phyloP scores from a whole-genome alignment of 2,797 vertebrate genomes.

The Agapornis canus region DNA sequence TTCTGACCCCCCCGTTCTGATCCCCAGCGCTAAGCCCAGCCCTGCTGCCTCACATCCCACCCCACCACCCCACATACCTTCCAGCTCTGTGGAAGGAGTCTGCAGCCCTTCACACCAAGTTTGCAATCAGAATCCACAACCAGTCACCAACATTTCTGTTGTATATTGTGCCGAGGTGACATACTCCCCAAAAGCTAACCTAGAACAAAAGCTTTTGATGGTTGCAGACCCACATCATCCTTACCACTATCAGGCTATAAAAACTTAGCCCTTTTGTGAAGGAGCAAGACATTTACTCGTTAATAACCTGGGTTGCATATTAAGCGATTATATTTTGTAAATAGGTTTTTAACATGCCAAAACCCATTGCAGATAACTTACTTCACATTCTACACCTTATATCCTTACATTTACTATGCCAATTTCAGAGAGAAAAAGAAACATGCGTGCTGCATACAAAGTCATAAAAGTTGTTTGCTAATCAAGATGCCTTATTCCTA shows the following conservation, averaged over 20 bases:
- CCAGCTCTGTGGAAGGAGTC: fast-evolving
- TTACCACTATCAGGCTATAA: fast-evolving
- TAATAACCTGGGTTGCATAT: fast-evolving
- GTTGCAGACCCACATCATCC: background rate
- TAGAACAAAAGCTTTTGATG: fast-evolving
- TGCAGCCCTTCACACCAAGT: fast-evolving
- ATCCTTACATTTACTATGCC: background rate
- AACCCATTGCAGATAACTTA: background rate
- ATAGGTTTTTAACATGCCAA: background rate
- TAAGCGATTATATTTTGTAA: fast-evolving
- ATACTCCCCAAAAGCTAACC: background rate
- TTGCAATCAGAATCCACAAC: fast-evolving
- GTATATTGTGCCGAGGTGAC: fast-evolving
- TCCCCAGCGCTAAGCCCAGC: no score
- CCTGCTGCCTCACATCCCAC: background rate
- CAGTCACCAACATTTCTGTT: no score
- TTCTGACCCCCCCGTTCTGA: background rate
- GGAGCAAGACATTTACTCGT: no score
- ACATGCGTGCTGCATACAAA: background rate
- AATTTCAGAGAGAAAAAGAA: background rate
- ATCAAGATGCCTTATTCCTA: background rate
- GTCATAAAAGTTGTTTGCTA: background rate
- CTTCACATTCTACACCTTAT: background rate
- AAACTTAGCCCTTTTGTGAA: fast-evolving
- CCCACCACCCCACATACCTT: fast-evolving